Conservation (phyloP, 1,140 invertebrate species). For the Drosophila fuyamai region DNA sequence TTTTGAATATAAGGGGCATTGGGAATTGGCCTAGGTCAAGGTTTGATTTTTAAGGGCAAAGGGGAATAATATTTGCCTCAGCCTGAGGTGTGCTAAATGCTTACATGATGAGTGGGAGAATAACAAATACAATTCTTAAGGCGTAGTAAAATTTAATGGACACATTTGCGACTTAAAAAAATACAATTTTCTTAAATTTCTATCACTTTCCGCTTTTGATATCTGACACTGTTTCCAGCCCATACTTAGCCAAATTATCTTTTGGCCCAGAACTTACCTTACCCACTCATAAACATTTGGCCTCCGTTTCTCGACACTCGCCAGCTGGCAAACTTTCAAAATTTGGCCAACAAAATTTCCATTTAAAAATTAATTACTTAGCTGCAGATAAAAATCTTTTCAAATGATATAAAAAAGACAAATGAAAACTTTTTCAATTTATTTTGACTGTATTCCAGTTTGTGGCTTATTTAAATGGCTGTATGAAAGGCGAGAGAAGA, state of each 20-base stretch:
- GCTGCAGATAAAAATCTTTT: slow-evolving; percentile 21
- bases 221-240: slow-evolving; percentile 14
- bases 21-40: slow-evolving; percentile 10
- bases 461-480: slow-evolving; percentile 27
- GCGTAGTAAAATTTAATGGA: slow-evolving; percentile 3
- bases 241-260: slow-evolving; percentile 20
- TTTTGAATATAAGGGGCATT: background rate
- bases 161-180: slow-evolving; percentile 4
- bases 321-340: slow-evolving; percentile 67
- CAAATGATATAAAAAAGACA: slow-evolving; percentile 10
- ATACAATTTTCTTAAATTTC: background rate
- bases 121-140: background rate
- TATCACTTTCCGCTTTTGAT: slow-evolving; percentile 1
- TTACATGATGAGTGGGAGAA: background rate
- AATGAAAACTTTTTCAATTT: slow-evolving; percentile 27
- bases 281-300: slow-evolving; percentile 48
- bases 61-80: background rate
- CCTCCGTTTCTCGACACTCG: slow-evolving; percentile 6
- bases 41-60: background rate
- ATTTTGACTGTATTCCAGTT: slow-evolving; percentile 26
- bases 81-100: slow-evolving; percentile 8
- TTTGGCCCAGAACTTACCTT: slow-evolving; percentile 66
- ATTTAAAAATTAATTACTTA: slow-evolving; percentile 65
- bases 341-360: slow-evolving; percentile 38
- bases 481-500: slow-evolving; percentile 9